Conservation (phyloP, 2,888 invertebrate species). For the Scaptomyza parva region DNA sequence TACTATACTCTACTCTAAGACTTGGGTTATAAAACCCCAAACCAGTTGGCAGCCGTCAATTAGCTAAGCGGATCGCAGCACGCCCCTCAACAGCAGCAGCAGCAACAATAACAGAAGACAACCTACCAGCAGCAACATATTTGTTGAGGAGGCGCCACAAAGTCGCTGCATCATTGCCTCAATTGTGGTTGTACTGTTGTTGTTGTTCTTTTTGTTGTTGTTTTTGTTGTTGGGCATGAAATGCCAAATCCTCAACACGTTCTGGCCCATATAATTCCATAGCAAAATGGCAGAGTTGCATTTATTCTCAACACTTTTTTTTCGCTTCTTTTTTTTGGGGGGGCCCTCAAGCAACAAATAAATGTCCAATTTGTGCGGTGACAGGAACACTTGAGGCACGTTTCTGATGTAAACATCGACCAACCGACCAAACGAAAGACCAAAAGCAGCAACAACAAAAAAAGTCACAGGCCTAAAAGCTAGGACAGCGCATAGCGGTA, state of each 20-base stretch:
- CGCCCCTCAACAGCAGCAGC: constrained; percentile 58
- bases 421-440: constrained; percentile 36
- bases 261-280: constrained; percentile 65
- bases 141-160: constrained; percentile 64
- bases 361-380: constrained; percentile 82
- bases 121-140: constrained; percentile 48
- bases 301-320: constrained; percentile 54
- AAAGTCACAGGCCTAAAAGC: constrained; percentile 70
- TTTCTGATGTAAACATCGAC: constrained; percentile 79
- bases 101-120: constrained; percentile 6
- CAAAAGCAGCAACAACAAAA: constrained; percentile 23
- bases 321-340: constrained; percentile 29
- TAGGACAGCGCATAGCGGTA: constrained; percentile 46
- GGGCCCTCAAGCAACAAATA: constrained; percentile 75
- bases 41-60: constrained; percentile 78
- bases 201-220: constrained; percentile 21
- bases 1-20: too few relatives aligned
- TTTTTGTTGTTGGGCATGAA: constrained; percentile 45
- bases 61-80: constrained; percentile 77
- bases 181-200: constrained; percentile 34
- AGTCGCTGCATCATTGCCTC: constrained; percentile 70
- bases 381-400: constrained; percentile 80
- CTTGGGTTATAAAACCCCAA: constrained; percentile 33
- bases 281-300: constrained; percentile 48
- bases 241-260: constrained; percentile 72